These are phyloP conservation scores for Morone saxatilis DNA, from an alignment of 2,113 vertebrate genomes.

Conservation along the genomic window DNA sequence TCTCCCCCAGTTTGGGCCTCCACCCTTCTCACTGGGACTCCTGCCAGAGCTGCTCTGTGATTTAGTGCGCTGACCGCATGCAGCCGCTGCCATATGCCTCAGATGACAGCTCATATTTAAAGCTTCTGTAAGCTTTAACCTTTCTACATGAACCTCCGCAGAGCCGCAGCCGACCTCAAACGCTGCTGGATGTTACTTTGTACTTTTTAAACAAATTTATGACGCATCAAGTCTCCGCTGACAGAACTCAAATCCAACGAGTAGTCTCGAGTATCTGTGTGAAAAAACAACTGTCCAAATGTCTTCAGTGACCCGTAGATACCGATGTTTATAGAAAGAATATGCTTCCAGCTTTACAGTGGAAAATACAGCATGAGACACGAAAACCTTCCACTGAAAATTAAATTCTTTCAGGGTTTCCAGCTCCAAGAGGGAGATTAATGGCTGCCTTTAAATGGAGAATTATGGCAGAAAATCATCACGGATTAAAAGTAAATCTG, in stretches of 20 bases:
- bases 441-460: neutral
- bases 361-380: neutral
- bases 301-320: neutral
- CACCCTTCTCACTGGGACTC: constrained; percentile 44
- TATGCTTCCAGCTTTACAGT: neutral
- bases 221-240: neutral
- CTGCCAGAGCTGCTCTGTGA: constrained; percentile 61
- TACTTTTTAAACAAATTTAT: neutral
- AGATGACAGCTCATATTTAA: constrained; percentile 60
- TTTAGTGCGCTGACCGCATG: constrained; percentile 68
- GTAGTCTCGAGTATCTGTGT: neutral
- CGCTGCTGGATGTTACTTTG: neutral
- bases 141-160: neutral
- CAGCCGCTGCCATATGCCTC: constrained; percentile 54
- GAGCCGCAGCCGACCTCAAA: neutral
- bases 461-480: neutral
- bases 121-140: constrained; percentile 25
- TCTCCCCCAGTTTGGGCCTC: constrained; percentile 52
- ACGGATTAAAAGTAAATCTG: neutral
- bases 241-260: neutral
- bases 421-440: neutral
- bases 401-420: neutral
- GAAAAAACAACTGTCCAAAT: neutral
- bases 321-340: neutral
- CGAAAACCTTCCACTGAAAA: neutral